A percentile compares a stretch with the other conserved stretches of the same genome.
Conservation (phyloP, 2,888 invertebrate species). For the Trichogramma dendrolimi region DNA sequence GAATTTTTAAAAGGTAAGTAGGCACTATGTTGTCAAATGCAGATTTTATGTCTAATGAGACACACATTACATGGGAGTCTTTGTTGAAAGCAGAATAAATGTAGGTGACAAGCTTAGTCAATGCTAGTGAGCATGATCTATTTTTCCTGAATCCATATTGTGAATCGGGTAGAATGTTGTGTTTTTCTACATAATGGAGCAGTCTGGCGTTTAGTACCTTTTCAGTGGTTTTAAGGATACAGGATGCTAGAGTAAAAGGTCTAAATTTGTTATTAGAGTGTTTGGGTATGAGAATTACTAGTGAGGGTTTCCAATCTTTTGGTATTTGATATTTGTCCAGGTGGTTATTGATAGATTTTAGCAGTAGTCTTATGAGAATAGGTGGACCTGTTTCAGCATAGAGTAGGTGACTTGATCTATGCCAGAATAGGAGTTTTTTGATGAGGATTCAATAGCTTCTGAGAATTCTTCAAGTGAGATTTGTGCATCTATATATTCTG, state of each 20-base stretch:
- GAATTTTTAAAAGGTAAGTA: not conserved
- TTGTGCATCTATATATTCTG: not conserved
- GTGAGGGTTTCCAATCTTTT: constrained; percentile 1
- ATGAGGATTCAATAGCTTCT: not conserved
- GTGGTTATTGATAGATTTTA: no score
- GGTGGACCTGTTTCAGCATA: constrained; percentile 3
- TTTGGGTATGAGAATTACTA: constrained; percentile 5
- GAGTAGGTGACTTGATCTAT: constrained; percentile 4
- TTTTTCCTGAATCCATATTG: constrained; percentile 14
- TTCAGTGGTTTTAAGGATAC: constrained; percentile 1
- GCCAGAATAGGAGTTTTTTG: not conserved
- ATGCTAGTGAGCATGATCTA: not conserved
- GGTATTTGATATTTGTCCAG: not conserved
- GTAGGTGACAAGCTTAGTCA: not conserved
- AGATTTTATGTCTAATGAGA: constrained; percentile 10
- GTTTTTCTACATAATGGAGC: not conserved
- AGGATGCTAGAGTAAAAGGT: constrained; percentile 6
- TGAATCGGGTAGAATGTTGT: not conserved
- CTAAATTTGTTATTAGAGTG: constrained; percentile 6
- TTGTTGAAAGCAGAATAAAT: not conserved
- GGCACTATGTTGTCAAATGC: constrained; percentile 10
- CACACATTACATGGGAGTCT: not conserved
- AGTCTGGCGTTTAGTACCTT: constrained; percentile 3
- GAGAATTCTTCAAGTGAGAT: not conserved
- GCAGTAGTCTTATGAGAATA: no score